Evolutionary conservation across 2,888 invertebrate genomes (phyloP).

Genomic region (Catocala sponsa): DNA sequence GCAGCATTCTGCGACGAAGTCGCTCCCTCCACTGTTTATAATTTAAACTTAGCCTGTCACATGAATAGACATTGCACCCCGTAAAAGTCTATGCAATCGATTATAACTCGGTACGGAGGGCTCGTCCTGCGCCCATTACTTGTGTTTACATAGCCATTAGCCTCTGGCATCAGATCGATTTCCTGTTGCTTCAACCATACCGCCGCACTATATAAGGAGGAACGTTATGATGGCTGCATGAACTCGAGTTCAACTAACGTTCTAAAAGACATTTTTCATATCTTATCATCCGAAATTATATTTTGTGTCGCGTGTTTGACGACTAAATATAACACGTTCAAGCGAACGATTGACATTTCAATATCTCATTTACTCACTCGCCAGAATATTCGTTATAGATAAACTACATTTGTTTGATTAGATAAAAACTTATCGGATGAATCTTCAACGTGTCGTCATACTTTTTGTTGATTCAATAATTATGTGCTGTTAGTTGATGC

Average conservation of each 20-base stretch:
- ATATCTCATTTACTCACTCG: conserved; percentile 55
- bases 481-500: conserved; percentile 28
- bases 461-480: conserved; percentile 26
- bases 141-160: conserved; percentile 65
- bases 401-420: conserved; percentile 58
- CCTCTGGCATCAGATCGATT: conserved; percentile 63
- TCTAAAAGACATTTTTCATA: conserved; percentile 28
- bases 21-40: too few relatives aligned
- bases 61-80: background rate
- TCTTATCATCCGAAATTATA: conserved; percentile 43
- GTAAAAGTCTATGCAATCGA: conserved; percentile 30
- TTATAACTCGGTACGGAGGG: conserved; percentile 37
- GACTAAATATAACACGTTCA: conserved; percentile 40
- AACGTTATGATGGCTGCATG: conserved; percentile 30
- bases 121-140: conserved; percentile 47
- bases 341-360: conserved; percentile 45
- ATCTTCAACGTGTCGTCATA: conserved; percentile 25
- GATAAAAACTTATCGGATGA: conserved; percentile 48
- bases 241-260: conserved; percentile 41
- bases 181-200: conserved; percentile 59
- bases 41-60: background rate
- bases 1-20: too few relatives aligned
- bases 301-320: conserved; percentile 34
- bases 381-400: conserved; percentile 61
- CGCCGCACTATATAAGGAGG: conserved; percentile 25